Percentiles rank a stretch among this genome's conserved stretches.
These are phyloP conservation scores for Ganaspis sp. DNA, from an alignment of 1,140 invertebrate species.

Conservation along the genomic window DNA sequence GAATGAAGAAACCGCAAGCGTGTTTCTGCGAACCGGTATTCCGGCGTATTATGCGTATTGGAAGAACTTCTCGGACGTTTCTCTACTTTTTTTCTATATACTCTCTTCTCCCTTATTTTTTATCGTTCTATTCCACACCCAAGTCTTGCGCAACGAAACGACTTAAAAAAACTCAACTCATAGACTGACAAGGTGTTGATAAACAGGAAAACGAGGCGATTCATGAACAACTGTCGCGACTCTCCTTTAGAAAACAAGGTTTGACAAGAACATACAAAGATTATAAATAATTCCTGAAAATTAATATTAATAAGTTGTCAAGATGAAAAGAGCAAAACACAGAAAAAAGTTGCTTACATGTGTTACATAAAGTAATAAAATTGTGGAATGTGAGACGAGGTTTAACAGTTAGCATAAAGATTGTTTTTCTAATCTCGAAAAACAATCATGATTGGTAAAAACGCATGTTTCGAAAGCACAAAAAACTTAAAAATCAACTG, in stretches of 20 bases:
- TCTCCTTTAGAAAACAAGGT: not conserved
- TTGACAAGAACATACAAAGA: not conserved
- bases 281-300: not conserved
- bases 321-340: not conserved
- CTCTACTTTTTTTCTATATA: not conserved
- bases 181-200: slow-evolving; percentile 12
- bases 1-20: slow-evolving; percentile 17
- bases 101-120: not conserved
- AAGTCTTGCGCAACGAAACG: slow-evolving; percentile 3
- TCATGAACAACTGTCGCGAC: not conserved
- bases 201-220: not conserved
- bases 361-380: not conserved
- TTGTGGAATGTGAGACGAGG: no score
- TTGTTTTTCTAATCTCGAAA: no score
- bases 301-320: not conserved
- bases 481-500: no score
- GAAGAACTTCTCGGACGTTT: not conserved
- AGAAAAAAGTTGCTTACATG: not conserved
- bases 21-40: slow-evolving; percentile 16
- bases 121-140: not conserved
- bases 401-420: no score
- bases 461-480: no score
- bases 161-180: not conserved
- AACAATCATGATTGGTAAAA: no score
- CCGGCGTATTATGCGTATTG: slow-evolving; percentile 15